Conservation (phyloP, 2,888 invertebrate species). For the Cerceris rybyensis region DNA sequence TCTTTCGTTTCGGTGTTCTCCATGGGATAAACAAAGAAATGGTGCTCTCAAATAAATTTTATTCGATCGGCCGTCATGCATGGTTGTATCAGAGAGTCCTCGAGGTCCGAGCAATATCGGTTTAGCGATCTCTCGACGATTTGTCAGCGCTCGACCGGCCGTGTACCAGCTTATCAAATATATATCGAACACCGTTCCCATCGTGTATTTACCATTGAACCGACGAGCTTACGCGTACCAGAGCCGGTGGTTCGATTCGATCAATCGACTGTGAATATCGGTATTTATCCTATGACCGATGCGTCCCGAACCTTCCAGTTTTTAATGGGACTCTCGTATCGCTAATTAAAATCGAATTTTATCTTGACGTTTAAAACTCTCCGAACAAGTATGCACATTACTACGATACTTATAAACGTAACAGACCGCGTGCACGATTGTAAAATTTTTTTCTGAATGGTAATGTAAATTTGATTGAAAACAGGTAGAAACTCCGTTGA, state of each 20-base stretch:
- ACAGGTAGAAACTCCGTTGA: background rate
- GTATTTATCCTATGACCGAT: conserved; percentile 26
- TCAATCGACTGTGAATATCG: conserved; percentile 34
- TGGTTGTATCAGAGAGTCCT: conserved; percentile 71
- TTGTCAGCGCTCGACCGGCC: conserved; percentile 78
- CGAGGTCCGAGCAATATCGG: conserved; percentile 70
- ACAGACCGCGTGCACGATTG: background rate
- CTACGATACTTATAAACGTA: background rate
- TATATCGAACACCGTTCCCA: conserved; percentile 79
- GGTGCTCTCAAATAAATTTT: conserved; percentile 49
- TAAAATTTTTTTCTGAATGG: background rate
- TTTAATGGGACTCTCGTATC: background rate
- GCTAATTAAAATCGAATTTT: background rate
- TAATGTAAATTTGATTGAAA: conserved; percentile 10
- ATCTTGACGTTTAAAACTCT: background rate
- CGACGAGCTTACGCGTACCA: conserved; percentile 68
- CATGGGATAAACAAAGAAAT: conserved; percentile 2
- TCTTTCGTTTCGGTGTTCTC: too few relatives aligned
- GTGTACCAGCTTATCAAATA: conserved; percentile 80
- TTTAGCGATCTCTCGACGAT: conserved; percentile 77
- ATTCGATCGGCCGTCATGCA: conserved; percentile 66
- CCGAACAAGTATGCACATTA: background rate
- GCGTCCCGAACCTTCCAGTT: background rate
- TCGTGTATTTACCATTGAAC: conserved; percentile 73
- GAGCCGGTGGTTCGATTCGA: conserved; percentile 46